A percentile compares a stretch with the other conserved stretches of the same genome.
Evolutionary conservation across 2,113 vertebrate genomes (phyloP).

Genomic region (Megaceryle torquata): DNA sequence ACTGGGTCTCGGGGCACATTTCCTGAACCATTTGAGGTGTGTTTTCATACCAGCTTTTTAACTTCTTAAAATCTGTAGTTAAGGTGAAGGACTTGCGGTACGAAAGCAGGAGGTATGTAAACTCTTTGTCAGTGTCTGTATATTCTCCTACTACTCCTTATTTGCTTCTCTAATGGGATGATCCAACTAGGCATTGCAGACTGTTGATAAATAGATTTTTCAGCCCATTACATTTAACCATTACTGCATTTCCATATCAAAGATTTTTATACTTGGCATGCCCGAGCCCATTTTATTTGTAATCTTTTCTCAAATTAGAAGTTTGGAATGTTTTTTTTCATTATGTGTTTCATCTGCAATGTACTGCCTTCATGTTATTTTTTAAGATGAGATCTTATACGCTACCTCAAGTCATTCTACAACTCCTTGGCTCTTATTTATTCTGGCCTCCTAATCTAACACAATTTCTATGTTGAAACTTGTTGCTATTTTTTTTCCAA

Average conservation of each 20-base stretch:
- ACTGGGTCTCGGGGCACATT: neutral
- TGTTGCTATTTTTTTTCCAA: conserved; percentile 67
- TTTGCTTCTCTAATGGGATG: conserved; percentile 61
- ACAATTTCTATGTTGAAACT: conserved; percentile 65
- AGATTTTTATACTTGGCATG: conserved; percentile 46
- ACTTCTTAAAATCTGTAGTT: neutral
- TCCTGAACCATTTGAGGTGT: neutral
- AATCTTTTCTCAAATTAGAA: conserved; percentile 45
- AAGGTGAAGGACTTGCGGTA: neutral
- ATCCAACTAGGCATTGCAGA: conserved; percentile 40
- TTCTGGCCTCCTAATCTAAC: conserved; percentile 59
- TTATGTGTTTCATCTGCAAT: conserved; percentile 49
- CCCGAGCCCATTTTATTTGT: conserved; percentile 46
- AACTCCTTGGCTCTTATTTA: conserved; percentile 46
- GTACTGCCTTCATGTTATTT: conserved; percentile 33
- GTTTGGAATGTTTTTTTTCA: conserved; percentile 50
- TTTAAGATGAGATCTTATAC: conserved; percentile 52
- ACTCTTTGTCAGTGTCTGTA: neutral
- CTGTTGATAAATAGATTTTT: conserved; percentile 60
- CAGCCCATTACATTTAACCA: conserved; percentile 51
- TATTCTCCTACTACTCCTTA: conserved; percentile 42
- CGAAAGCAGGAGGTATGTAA: conserved; percentile 28
- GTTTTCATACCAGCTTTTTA: neutral
- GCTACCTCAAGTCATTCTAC: conserved; percentile 45
- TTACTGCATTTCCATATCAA: conserved; percentile 66